Conservation (phyloP, 2,888 invertebrate genomes). For the Fabriciana adippe region DNA sequence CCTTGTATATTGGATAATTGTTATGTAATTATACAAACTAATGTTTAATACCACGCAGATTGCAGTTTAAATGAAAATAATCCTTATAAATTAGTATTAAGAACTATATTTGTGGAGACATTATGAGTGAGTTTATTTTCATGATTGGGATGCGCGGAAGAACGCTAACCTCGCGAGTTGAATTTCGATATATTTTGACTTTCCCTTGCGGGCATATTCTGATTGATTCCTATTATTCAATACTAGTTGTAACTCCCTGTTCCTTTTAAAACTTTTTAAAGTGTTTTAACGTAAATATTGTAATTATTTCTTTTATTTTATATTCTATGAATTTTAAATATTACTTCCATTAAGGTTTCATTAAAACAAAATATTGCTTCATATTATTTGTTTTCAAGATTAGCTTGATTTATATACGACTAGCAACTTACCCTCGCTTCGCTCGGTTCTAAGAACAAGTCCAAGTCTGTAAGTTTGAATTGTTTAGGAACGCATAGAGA, state of each 20-base stretch:
- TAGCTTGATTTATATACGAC: too few species aligned
- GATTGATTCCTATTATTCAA: constrained; percentile 31
- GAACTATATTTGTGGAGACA: constrained; percentile 15
- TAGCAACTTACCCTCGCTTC: too few species aligned
- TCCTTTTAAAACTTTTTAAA: constrained; percentile 1
- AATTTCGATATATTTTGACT: constrained; percentile 66
- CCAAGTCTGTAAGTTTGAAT: too few species aligned
- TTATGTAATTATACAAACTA: constrained; percentile 40
- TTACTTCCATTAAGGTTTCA: too few species aligned
- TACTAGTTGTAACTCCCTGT: not conserved
- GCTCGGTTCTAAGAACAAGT: too few species aligned
- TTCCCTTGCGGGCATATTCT: constrained; percentile 66
- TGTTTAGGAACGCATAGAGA: too few species aligned
- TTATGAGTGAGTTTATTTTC: constrained; percentile 37
- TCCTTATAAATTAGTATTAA: not conserved
- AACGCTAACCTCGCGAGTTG: constrained; percentile 52
- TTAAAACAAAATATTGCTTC: too few species aligned
- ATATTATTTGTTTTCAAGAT: too few species aligned
- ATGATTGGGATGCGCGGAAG: constrained; percentile 55
- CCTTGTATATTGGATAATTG: constrained; percentile 42
- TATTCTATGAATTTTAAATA: too few species aligned
- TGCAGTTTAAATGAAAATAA: constrained; percentile 15
- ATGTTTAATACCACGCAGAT: constrained; percentile 26
- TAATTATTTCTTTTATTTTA: too few species aligned
- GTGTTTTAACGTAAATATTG: not conserved